phyloP scores from a whole-genome alignment of 30 jellyfish, hydroid and myxozoan genomes.

The Nemopilema nomurai region DNA sequence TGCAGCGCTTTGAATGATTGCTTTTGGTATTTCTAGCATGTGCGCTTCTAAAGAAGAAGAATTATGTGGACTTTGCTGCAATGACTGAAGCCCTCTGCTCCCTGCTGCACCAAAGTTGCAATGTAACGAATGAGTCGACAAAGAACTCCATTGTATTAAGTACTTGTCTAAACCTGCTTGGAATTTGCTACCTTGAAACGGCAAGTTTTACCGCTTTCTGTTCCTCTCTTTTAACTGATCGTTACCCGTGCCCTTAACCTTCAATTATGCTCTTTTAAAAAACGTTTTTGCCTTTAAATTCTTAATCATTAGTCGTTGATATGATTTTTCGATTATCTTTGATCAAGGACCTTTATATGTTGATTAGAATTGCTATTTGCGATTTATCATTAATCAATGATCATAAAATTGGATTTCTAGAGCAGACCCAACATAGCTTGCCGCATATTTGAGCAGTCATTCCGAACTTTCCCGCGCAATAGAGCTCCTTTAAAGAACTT shows the following conservation, averaged over 20 bases:
- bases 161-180: not conserved
- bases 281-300: too few species aligned
- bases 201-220: not conserved
- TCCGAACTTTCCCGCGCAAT: not conserved
- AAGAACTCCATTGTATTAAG: not conserved
- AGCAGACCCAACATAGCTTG: slow-evolving; percentile 38
- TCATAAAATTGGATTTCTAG: too few species aligned
- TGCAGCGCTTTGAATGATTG: too few species aligned
- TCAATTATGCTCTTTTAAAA: too few species aligned
- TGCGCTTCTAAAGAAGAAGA: not conserved
- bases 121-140: not conserved
- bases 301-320: too few species aligned
- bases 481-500: slow-evolving; percentile 28
- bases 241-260: too few species aligned
- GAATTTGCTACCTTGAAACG: slow-evolving; percentile 6
- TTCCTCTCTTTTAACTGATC: not conserved
- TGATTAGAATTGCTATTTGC: too few species aligned
- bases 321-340: not conserved
- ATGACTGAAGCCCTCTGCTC: not conserved
- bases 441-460: slow-evolving; percentile 37
- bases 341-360: too few species aligned
- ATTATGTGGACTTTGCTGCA: not conserved
- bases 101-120: not conserved
- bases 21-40: not conserved
- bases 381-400: too few species aligned